phyloP scores from a whole-genome alignment of 2,797 vertebrate species.

The Chaetophractus vellerosus region DNA sequence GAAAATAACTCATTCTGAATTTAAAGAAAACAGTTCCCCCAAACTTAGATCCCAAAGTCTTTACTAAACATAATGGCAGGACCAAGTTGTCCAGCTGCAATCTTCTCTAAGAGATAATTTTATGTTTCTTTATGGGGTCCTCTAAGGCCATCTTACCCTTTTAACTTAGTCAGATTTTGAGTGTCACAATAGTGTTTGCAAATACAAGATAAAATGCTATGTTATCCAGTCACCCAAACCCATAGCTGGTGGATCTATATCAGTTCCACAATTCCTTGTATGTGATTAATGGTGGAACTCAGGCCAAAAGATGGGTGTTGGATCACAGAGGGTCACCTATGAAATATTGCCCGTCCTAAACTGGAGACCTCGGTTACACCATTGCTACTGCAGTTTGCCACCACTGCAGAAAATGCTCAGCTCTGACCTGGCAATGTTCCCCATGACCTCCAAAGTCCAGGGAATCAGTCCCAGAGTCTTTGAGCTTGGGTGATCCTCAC shows the following conservation, averaged over 20 bases:
- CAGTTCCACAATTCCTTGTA: not conserved
- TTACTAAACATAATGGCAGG: not conserved
- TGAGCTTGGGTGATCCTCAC: not conserved
- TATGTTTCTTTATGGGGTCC: not conserved
- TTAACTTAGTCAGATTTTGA: not conserved
- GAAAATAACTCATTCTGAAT: constrained; percentile 51
- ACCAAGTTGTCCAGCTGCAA: not conserved
- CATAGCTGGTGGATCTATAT: not conserved
- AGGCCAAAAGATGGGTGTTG: not conserved
- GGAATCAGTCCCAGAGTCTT: not conserved
- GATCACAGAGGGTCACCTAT: not conserved
- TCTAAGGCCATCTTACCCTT: constrained; percentile 28
- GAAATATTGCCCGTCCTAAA: not conserved
- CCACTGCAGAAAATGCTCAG: not conserved
- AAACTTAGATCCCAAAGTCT: not conserved
- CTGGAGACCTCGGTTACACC: not conserved
- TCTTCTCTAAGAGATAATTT: constrained; percentile 10
- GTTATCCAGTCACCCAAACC: not conserved
- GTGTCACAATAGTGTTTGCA: constrained; percentile 2
- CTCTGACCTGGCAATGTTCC: not conserved
- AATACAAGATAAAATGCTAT: not conserved
- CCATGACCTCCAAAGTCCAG: not conserved
- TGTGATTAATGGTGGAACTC: not conserved
- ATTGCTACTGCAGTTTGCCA: not conserved
- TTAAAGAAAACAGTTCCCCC: constrained; percentile 6